phyloP scores from a whole-genome alignment of 2,113 vertebrate genomes.

The Etia nguti region DNA sequence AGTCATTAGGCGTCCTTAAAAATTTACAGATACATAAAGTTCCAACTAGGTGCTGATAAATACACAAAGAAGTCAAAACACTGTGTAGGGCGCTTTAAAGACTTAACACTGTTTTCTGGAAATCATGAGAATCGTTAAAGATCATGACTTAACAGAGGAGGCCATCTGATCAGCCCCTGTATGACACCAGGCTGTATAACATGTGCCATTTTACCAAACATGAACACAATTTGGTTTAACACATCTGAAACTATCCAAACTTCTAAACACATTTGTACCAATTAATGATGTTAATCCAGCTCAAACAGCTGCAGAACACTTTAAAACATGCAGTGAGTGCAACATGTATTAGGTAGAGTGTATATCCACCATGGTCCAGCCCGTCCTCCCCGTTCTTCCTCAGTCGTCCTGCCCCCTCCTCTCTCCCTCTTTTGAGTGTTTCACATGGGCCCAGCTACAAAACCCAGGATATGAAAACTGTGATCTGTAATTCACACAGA shows the following conservation, averaged over 20 bases:
- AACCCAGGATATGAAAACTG: slow-evolving; percentile 37
- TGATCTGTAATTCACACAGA: slow-evolving; percentile 64
- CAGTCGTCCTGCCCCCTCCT: background rate
- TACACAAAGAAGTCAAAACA: background rate
- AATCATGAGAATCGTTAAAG: background rate
- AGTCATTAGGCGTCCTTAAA: background rate
- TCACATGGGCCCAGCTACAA: slow-evolving; percentile 22
- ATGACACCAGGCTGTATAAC: background rate
- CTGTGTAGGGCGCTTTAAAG: background rate
- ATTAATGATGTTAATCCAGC: background rate
- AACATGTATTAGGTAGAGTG: background rate
- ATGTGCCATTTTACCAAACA: background rate
- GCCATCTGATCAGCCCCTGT: background rate
- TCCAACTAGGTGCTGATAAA: background rate
- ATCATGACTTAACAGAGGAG: background rate
- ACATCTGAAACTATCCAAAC: background rate
- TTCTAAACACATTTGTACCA: background rate
- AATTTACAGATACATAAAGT: background rate
- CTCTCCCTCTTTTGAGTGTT: background rate
- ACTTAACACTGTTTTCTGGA: background rate
- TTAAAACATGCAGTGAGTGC: background rate
- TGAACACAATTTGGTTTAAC: background rate
- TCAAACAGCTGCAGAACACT: background rate
- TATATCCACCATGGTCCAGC: background rate
- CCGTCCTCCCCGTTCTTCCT: background rate